Conservation (phyloP, 2,113 vertebrate genomes). For the Nannobrachium achirus region DNA sequence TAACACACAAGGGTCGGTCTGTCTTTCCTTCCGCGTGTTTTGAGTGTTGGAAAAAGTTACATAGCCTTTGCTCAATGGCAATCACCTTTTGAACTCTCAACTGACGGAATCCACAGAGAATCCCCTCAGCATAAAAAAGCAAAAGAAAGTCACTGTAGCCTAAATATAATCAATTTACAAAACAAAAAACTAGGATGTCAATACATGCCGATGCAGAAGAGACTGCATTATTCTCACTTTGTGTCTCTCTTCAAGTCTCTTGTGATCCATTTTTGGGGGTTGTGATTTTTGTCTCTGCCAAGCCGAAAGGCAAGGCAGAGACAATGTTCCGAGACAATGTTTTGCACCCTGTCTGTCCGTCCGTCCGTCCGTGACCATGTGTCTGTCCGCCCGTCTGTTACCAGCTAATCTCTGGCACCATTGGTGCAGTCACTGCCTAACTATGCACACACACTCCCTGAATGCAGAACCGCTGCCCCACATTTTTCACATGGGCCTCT, state of each 20-base stretch:
- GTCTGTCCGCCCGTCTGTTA: too few relatives aligned
- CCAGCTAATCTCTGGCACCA: too few relatives aligned
- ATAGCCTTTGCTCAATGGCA: constrained; percentile 62
- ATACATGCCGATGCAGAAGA: too few relatives aligned
- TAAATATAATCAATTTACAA: constrained; percentile 11
- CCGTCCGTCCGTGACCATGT: too few relatives aligned
- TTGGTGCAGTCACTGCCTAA: too few relatives aligned
- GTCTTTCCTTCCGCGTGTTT: constrained; percentile 61
- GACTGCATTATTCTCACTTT: not conserved
- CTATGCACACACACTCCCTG: too few relatives aligned
- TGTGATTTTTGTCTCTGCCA: too few relatives aligned
- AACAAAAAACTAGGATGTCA: not conserved
- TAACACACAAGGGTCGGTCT: constrained; percentile 73
- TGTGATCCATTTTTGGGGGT: not conserved
- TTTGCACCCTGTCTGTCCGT: too few relatives aligned
- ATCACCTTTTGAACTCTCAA: constrained; percentile 53
- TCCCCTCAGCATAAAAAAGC: not conserved
- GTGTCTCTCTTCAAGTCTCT: not conserved
- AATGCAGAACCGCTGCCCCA: too few relatives aligned
- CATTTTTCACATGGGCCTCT: too few relatives aligned
- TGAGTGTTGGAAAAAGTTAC: constrained; percentile 69
- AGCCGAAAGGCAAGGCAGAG: too few relatives aligned
- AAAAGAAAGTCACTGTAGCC: constrained; percentile 10
- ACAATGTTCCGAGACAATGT: too few relatives aligned
- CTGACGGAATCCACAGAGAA: not conserved